A percentile compares a stretch with the other conserved stretches of the same genome.
These are phyloP conservation scores for Melolontha melolontha DNA, from an alignment of 2,888 invertebrate species.

Conservation along the genomic window DNA sequence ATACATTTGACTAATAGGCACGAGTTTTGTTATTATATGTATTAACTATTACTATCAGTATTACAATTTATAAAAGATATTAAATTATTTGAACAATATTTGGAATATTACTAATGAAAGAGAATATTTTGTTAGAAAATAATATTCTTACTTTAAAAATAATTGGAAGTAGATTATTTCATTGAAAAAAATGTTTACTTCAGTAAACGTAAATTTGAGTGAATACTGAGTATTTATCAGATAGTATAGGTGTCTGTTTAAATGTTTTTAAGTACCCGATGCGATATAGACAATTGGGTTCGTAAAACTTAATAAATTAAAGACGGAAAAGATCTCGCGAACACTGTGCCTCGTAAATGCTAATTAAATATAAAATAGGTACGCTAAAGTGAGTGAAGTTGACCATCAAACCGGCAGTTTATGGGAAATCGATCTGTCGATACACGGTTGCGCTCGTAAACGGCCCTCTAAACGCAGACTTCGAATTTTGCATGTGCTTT, in stretches of 20 bases:
- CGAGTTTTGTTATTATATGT: no score
- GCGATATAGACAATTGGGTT: constrained; percentile 40
- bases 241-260: constrained; percentile 14
- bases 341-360: constrained; percentile 48
- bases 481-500: constrained; percentile 25
- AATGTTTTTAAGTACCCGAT: constrained; percentile 42
- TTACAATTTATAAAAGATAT: no score
- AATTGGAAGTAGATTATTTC: no score
- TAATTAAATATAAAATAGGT: constrained; percentile 53
- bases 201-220: constrained; percentile 15
- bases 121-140: no score
- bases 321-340: constrained; percentile 30
- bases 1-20: no score
- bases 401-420: constrained; percentile 50
- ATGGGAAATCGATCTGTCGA: constrained; percentile 50
- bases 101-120: no score
- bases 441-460: constrained; percentile 46
- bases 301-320: constrained; percentile 49
- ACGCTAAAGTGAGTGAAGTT: constrained; percentile 41
- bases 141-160: no score
- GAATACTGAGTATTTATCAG: no score
- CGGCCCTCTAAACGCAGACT: constrained; percentile 42
- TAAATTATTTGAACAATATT: no score
- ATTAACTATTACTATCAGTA: no score
- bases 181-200: no score